Evolutionary conservation across 2,888 invertebrate genomes (phyloP), one percentile per base, ranked within the genome.

Genomic region (Osmoderma eremita): DNA sequence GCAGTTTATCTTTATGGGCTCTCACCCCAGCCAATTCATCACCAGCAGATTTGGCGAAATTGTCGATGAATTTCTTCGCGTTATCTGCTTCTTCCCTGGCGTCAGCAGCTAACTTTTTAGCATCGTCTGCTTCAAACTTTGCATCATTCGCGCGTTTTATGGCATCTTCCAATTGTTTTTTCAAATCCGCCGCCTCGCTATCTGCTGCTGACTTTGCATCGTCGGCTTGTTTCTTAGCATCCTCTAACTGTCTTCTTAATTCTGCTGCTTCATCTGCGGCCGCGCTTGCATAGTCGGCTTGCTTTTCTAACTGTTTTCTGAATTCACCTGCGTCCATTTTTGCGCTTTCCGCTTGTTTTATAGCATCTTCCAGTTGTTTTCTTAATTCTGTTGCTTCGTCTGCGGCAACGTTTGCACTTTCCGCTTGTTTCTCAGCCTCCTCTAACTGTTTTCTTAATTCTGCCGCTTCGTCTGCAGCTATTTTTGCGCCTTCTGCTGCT

Each of bases 101-200:
- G 30, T 30, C 30, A 6, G 30, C 30, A 10, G 30, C 30, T 6
- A 30, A 30, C 6, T 30, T 63, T 56, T 45, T 54, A 10, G 30
- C 30, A 6, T 64, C 18, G 6, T 38, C 50, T 41, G 48, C 45
- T 56, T 69, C 58, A 8, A 53, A 48, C 45, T 15, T 24, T 1
- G 48, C 49, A 53, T 0, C 41, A 53, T 63, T 10, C 54, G 39
- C 30, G 36, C 5, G 17, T 15, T 2, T 17, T 10, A 3, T 38
- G 17, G 63, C 41, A 10, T 56, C 63, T 4, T 12, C 56, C 13
- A 22, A 13, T 13, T 22, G 22, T 0, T 41, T 41, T 10, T 13
- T 30, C 2, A 5, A 2, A 30, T 30, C 6, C 30, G 5, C 30
- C n/a, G n/a, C n/a, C n/a, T n/a, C n/a, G n/a, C n/a, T 10, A n/a